Conservation (phyloP, 1,140 invertebrate species). For the honey bee (Apis mellifera) region Amel_HAv3.1 CM009931.2:20707001-20707500, state of each 20-base stretch:
- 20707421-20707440: slow-evolving; percentile 73
- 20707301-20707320: slow-evolving; percentile 3
- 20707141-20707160: slow-evolving; percentile 25
- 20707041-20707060: neutral
- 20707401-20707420: slow-evolving; percentile 65
- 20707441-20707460: slow-evolving; percentile 68
- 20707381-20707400: slow-evolving; percentile 77
- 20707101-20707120: neutral
- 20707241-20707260: slow-evolving; percentile 61
- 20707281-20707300: neutral
- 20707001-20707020: neutral
- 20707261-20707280: slow-evolving; percentile 30
- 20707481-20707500: slow-evolving; percentile 72
- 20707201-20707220: slow-evolving; percentile 72
- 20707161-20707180: slow-evolving; percentile 56
- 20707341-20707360: slow-evolving; percentile 67
- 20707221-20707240: slow-evolving; percentile 78
- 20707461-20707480: slow-evolving; percentile 76
- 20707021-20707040: neutral
- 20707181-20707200: slow-evolving; percentile 55
- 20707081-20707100: neutral
- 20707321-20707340: neutral
- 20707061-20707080: neutral
- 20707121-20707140: neutral
- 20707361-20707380: slow-evolving; percentile 77